phyloP scores from a whole-genome alignment of 2,888 invertebrate species.

The Amblyjoppa fuscipennis region DNA sequence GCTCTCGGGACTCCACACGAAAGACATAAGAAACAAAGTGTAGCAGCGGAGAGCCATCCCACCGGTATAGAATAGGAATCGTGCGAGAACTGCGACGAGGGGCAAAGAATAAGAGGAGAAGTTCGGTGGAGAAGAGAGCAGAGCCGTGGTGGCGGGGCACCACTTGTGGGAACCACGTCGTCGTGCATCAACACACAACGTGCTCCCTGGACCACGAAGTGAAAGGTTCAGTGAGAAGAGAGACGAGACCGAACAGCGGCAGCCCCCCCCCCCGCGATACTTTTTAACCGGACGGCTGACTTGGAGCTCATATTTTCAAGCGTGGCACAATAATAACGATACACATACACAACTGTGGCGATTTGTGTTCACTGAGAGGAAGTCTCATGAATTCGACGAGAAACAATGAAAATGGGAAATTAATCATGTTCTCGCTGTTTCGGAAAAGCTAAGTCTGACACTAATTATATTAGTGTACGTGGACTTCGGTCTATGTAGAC shows the following conservation, averaged over 20 bases:
- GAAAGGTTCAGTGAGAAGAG: constrained; percentile 79
- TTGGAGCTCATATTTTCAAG: constrained; percentile 11
- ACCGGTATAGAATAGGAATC: constrained; percentile 7
- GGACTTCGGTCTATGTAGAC: too few species aligned
- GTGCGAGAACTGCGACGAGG: constrained; percentile 24
- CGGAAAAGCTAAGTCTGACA: neutral
- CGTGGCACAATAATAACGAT: neutral
- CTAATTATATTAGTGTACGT: too few species aligned
- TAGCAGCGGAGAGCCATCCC: constrained; percentile 73
- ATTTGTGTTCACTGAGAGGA: neutral
- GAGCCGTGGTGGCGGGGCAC: constrained; percentile 70
- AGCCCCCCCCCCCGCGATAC: constrained; percentile 49
- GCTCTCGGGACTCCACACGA: neutral
- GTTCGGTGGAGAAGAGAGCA: constrained; percentile 20
- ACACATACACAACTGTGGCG: neutral
- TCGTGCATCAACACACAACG: constrained; percentile 80
- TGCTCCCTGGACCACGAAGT: constrained; percentile 85
- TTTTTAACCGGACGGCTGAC: constrained; percentile 31
- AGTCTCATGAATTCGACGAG: too few species aligned
- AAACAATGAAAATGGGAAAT: neutral
- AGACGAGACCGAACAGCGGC: constrained; percentile 44
- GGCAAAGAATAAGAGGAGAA: constrained; percentile 39
- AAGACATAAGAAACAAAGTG: constrained; percentile 77
- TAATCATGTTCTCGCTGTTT: neutral
- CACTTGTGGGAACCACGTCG: constrained; percentile 82